Conservation (phyloP, 2,888 invertebrate genomes). For the Rhogogaster chlorosoma region DNA sequence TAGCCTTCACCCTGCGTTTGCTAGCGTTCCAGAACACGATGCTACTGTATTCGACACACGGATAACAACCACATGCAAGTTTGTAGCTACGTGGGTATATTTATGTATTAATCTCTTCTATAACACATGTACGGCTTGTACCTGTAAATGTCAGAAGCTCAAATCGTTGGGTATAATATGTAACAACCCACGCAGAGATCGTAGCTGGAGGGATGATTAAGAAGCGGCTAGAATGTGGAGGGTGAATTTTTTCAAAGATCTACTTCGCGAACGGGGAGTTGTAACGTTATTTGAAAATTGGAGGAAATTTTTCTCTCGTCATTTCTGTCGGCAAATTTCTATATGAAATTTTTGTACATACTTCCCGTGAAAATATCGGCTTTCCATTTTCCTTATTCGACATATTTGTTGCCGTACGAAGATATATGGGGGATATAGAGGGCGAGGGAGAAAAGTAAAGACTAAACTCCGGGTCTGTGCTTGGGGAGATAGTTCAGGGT, state of each 20-base stretch:
- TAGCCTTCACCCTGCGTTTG: constrained; percentile 77
- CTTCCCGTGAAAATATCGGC: not conserved
- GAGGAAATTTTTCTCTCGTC: too few relatives aligned
- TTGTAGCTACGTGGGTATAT: not conserved
- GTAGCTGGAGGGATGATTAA: not conserved
- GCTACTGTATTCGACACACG: not conserved
- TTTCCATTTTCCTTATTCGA: not conserved
- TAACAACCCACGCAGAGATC: constrained; percentile 4
- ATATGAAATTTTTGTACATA: not conserved
- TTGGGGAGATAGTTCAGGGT: constrained; percentile 34
- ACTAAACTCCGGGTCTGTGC: not conserved
- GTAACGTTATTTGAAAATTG: too few relatives aligned
- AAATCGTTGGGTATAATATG: not conserved
- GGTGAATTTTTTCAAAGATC: not conserved
- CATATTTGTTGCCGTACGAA: not conserved
- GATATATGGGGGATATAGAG: not conserved
- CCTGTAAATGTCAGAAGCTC: not conserved
- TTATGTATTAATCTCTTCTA: constrained; percentile 4
- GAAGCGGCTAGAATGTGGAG: not conserved
- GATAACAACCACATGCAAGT: not conserved
- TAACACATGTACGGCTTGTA: not conserved
- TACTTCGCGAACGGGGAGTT: too few relatives aligned
- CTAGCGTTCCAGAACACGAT: constrained; percentile 26
- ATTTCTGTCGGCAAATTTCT: too few relatives aligned
- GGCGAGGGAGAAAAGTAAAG: not conserved